Evolutionary conservation across 1,140 invertebrate species (phyloP).

Genomic region (Pseudachorutes palmiensis): DNA sequence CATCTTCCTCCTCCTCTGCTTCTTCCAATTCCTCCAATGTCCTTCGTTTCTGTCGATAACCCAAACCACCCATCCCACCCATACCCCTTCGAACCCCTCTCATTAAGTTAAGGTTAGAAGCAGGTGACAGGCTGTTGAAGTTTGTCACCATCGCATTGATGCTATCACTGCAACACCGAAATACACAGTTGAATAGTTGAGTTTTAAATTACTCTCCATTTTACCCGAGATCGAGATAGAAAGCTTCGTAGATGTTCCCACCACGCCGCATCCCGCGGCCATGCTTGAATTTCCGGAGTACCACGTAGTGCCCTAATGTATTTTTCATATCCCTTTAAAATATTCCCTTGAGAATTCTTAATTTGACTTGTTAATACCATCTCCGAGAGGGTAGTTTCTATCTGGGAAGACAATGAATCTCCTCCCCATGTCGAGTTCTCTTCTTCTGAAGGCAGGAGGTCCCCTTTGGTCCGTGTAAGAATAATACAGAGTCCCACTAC

Average conservation of each 20-base stretch:
- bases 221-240: conserved; percentile 28
- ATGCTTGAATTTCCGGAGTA: conserved; percentile 18
- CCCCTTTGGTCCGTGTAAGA: conserved; percentile 7
- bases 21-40: too few species aligned
- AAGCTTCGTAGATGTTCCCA: conserved; percentile 26
- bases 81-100: not conserved
- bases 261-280: not conserved
- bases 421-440: conserved; percentile 19
- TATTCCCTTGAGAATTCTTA: too few species aligned
- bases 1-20: too few species aligned
- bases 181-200: not conserved
- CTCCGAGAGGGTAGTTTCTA: conserved; percentile 22
- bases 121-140: conserved; percentile 5
- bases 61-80: too few species aligned
- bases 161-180: conserved; percentile 17
- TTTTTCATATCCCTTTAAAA: too few species aligned
- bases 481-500: conserved; percentile 20
- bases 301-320: conserved; percentile 30
- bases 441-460: conserved; percentile 19
- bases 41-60: too few species aligned
- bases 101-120: not conserved
- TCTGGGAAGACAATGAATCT: conserved; percentile 24
- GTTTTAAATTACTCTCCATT: not conserved
- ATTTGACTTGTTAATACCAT: too few species aligned
- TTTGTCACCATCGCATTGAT: conserved; percentile 20